A percentile compares a stretch with the other conserved stretches of the same genome.
Evolutionary conservation across 2,113 vertebrate species (phyloP).

Genomic region (Cyphomyrus discorhynchus): DNA sequence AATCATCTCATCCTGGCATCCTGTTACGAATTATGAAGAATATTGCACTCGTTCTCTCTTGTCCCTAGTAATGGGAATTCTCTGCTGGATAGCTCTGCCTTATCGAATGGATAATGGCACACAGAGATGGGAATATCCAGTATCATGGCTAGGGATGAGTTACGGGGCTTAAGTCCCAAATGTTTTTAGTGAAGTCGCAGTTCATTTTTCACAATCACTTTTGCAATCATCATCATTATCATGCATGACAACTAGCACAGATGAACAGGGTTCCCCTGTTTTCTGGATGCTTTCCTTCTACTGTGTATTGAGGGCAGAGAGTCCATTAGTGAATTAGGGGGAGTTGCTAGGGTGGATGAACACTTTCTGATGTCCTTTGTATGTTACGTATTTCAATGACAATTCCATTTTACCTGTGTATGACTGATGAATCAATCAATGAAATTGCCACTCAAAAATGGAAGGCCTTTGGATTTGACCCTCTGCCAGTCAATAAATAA

Average conservation of each 20-base stretch:
- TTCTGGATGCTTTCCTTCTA: not conserved
- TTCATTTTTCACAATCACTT: not conserved
- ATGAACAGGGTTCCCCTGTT: not conserved
- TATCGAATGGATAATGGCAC: not conserved
- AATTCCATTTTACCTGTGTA: not conserved
- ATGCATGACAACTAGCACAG: not conserved
- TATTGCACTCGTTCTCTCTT: not conserved
- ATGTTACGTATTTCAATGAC: not conserved
- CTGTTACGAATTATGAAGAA: not conserved
- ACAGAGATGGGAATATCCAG: not conserved
- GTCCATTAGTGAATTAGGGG: not conserved
- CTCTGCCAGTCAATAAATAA: not conserved
- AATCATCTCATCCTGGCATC: not conserved
- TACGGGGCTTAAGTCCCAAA: not conserved
- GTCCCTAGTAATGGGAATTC: not conserved
- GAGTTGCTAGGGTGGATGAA: not conserved
- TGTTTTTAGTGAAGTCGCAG: not conserved
- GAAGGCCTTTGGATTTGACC: not conserved
- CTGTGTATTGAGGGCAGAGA: not conserved
- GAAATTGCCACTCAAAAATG: conserved; percentile 3
- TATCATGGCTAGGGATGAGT: not conserved
- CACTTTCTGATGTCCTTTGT: not conserved
- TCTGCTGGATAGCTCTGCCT: not conserved
- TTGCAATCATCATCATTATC: not conserved
- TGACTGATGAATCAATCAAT: conserved; percentile 1